Percentiles rank a stretch among this genome's conserved stretches.
phyloP scores from a whole-genome alignment of 2,113 vertebrate species.

The Xyliphius kryptos region DNA sequence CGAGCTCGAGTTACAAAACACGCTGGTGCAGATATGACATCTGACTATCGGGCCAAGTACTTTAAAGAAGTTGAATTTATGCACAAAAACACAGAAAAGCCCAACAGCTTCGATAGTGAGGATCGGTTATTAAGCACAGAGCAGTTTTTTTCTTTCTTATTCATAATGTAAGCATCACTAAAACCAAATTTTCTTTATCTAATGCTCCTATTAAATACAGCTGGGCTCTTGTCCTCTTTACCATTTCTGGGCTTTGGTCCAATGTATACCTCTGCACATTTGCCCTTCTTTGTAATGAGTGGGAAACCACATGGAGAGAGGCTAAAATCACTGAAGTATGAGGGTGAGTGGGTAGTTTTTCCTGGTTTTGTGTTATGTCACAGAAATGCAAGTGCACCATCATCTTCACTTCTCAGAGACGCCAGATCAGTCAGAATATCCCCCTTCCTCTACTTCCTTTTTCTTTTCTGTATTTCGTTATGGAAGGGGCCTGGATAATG shows the following conservation, averaged over 20 bases:
- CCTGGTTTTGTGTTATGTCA: slow-evolving; percentile 35
- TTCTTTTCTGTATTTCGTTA: neutral
- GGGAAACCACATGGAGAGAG: slow-evolving; percentile 33
- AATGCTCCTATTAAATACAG: neutral
- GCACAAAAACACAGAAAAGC: slow-evolving; percentile 18
- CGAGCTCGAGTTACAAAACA: slow-evolving; percentile 39
- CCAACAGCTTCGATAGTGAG: neutral
- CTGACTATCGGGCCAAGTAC: slow-evolving; percentile 27
- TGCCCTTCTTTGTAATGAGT: slow-evolving; percentile 17
- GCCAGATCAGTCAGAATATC: slow-evolving; percentile 1
- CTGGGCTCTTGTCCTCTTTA: slow-evolving; percentile 1
- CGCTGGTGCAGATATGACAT: slow-evolving; percentile 23
- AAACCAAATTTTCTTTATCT: slow-evolving; percentile 1
- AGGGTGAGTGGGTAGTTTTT: slow-evolving; percentile 7
- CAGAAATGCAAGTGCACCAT: neutral
- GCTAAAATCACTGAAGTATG: slow-evolving; percentile 28
- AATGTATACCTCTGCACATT: slow-evolving; percentile 30
- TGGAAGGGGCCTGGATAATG: slow-evolving; percentile 12
- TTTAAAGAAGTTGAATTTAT: slow-evolving; percentile 24
- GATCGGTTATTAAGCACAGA: neutral
- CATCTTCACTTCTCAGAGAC: neutral
- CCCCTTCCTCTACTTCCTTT: slow-evolving; percentile 4
- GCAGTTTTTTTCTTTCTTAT: neutral
- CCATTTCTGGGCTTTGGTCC: slow-evolving; percentile 24
- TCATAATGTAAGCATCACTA: neutral